phyloP scores from a whole-genome alignment of 2,888 invertebrate genomes.

The Ptychoptera albimana region DNA sequence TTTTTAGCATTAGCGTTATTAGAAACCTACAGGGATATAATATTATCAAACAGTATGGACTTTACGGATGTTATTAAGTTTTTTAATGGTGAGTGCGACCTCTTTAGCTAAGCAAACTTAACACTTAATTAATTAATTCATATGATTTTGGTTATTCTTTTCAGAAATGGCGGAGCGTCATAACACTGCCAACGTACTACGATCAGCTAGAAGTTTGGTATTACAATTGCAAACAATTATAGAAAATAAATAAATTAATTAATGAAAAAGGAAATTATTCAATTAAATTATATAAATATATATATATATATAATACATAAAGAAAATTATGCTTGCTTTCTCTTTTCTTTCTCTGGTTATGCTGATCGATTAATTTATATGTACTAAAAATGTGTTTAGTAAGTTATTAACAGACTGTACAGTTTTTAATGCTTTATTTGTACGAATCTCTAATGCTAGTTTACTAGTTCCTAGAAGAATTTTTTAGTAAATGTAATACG shows the following conservation, averaged over 20 bases:
- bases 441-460: no score
- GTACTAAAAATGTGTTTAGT: no score
- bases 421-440: no score
- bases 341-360: no score
- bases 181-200: slow-evolving; percentile 66
- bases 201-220: slow-evolving; percentile 72
- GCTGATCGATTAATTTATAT: no score
- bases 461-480: no score
- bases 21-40: slow-evolving; percentile 86
- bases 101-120: neutral
- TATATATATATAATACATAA: neutral
- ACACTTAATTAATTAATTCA: slow-evolving; percentile 3
- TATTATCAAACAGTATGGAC: slow-evolving; percentile 90
- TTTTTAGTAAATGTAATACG: no score
- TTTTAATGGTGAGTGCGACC: slow-evolving; percentile 64
- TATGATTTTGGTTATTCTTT: no score
- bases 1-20: slow-evolving; percentile 85
- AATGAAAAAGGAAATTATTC: no score
- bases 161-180: slow-evolving; percentile 95
- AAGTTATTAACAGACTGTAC: no score
- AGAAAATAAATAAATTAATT: slow-evolving; percentile 65
- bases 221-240: slow-evolving; percentile 80
- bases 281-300: neutral
- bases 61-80: slow-evolving; percentile 97
- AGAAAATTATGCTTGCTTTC: no score